A percentile compares a stretch with the other conserved stretches of the same genome.
Evolutionary conservation across 1,140 invertebrate genomes (phyloP).

Genomic region (Pogonomyrmex barbatus): DNA sequence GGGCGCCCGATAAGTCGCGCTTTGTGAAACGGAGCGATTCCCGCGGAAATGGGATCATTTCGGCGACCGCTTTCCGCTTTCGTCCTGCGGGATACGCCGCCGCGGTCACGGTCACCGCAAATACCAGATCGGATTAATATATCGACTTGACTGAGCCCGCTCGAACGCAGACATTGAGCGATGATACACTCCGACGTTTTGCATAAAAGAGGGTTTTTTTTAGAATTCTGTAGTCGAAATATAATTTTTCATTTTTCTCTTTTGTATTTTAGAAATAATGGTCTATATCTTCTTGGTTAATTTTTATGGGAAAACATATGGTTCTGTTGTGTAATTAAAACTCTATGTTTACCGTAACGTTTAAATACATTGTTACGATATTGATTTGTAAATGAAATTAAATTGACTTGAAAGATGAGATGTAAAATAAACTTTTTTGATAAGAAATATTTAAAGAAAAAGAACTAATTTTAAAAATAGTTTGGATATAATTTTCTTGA

Average conservation of each 20-base stretch:
- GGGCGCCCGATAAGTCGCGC: slow-evolving; percentile 72
- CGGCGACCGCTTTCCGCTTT: slow-evolving; percentile 60
- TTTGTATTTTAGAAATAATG: not conserved
- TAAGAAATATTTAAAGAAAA: not conserved
- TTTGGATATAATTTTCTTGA: not conserved
- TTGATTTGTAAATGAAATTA: not conserved
- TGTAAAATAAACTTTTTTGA: not conserved
- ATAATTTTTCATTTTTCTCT: not conserved
- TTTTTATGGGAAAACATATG: not conserved
- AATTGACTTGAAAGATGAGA: not conserved
- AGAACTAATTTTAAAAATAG: not conserved
- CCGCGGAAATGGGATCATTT: slow-evolving; percentile 73
- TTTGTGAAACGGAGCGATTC: slow-evolving; percentile 71
- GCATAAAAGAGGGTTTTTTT: not conserved
- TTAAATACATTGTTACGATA: not conserved
- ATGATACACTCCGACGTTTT: not conserved
- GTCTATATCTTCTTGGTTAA: not conserved
- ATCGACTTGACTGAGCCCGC: not conserved
- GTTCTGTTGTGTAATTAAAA: not conserved
- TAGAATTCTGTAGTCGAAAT: not conserved
- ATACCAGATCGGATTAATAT: slow-evolving; percentile 36
- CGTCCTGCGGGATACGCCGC: slow-evolving; percentile 29
- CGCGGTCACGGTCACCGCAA: slow-evolving; percentile 20
- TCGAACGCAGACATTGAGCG: not conserved
- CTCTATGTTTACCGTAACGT: not conserved